These are phyloP conservation scores for Rutilus rutilus DNA, from an alignment of 2,113 vertebrate species.

Conservation along the genomic window DNA sequence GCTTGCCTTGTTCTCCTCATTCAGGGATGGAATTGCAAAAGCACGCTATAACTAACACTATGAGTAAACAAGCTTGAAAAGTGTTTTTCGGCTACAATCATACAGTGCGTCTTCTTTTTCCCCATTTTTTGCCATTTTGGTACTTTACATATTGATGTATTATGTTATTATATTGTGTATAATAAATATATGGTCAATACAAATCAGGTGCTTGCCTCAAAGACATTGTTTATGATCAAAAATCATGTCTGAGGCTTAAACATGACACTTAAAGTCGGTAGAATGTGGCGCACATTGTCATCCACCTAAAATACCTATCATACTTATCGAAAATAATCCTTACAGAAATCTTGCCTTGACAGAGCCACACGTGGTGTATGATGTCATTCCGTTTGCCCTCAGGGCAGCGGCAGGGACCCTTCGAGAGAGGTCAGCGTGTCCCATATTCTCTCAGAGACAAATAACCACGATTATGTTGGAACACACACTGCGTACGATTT, in stretches of 20 bases:
- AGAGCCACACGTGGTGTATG: not conserved
- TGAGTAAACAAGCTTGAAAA: slow-evolving; percentile 1
- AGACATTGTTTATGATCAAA: no score
- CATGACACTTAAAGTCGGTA: not conserved
- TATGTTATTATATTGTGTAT: no score
- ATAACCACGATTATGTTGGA: not conserved
- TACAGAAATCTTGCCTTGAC: not conserved
- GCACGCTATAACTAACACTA: slow-evolving; percentile 1
- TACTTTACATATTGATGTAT: no score
- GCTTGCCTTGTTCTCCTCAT: not conserved
- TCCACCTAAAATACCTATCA: not conserved
- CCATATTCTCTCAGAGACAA: slow-evolving; percentile 20
- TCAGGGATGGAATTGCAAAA: slow-evolving; percentile 5
- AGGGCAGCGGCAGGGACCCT: not conserved
- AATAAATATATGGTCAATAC: no score
- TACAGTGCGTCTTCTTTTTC: not conserved
- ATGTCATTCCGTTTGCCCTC: not conserved
- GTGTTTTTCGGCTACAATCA: not conserved
- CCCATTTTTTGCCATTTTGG: no score
- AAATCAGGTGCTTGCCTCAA: no score
- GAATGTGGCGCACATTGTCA: not conserved
- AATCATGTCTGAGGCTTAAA: no score
- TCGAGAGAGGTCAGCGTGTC: slow-evolving; percentile 3
- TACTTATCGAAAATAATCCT: not conserved
- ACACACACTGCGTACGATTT: slow-evolving; percentile 11